Evolutionary conservation across 1,140 invertebrate species (phyloP).

Genomic region (Lordiphosa mommai): DNA sequence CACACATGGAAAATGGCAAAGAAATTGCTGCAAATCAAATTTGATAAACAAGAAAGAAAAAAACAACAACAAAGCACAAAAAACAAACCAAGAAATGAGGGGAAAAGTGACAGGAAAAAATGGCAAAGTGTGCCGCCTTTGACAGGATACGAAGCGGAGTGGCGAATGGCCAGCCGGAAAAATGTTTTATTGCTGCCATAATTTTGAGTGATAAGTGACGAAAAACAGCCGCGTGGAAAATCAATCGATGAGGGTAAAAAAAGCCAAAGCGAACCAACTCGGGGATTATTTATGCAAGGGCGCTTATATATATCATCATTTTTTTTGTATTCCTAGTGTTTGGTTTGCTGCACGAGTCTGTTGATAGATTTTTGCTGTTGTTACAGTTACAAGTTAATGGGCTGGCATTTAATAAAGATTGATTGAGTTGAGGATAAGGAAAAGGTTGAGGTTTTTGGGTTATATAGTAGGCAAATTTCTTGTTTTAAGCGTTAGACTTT

Average conservation of each 20-base stretch:
- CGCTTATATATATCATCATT: conserved; percentile 51
- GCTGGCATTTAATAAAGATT: conserved; percentile 70
- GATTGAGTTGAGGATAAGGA: conserved; percentile 38
- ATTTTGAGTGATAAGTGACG: conserved; percentile 77
- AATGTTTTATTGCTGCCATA: conserved; percentile 78
- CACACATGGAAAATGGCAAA: conserved; percentile 71
- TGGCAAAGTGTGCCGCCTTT: conserved; percentile 68
- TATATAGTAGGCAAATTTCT: no score
- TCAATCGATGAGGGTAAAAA: conserved; percentile 60
- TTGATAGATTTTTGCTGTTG: conserved; percentile 55
- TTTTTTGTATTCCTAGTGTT: conserved; percentile 24
- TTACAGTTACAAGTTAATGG: conserved; percentile 60
- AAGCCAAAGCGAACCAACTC: conserved; percentile 24
- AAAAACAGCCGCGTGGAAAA: conserved; percentile 64
- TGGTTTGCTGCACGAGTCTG: conserved; percentile 21
- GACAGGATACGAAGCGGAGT: conserved; percentile 39
- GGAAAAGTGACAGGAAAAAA: conserved; percentile 72
- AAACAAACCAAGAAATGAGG: conserved; percentile 38
- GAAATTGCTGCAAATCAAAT: conserved; percentile 75
- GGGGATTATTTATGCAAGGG: conserved; percentile 63
- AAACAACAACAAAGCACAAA: conserved; percentile 35
- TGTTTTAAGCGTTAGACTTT: no score
- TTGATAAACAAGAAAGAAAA: conserved; percentile 58
- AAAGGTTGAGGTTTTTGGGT: conserved; percentile 26
- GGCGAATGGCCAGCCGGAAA: conserved; percentile 53